Base-by-base conservation (phyloP, 53 echinoderm and acorn worm species). In the Crossaster papposus region DNA sequence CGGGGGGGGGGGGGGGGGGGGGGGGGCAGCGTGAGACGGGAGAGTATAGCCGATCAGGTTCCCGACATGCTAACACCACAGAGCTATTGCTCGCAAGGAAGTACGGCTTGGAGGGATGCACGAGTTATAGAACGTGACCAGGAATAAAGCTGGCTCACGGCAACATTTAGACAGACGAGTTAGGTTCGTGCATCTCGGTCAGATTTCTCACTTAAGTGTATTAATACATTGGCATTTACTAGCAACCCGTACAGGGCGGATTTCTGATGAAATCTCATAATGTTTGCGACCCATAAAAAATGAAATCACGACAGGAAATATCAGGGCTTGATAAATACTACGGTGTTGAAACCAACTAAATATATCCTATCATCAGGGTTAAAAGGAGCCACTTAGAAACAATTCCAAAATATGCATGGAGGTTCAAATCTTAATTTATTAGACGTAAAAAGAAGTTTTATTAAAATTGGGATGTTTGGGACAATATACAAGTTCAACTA, bases 31-130 rank as follows among this genome's bases (percentile, higher is more conserved):
- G 75, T 14, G 14, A 32, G 33, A 68, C 75, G 13, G 0, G 37
- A 36, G 64, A 23, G 18, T 37, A 83, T 38, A 83, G 22, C 14
- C 14, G n/a, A 22, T 55, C 15, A 29, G 70, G 83, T 37, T 70
- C 70, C 65, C 13, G 24, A 34, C 68, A 68, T 26, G 68, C 70
- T 33, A 65, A 83, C 44, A 44, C 44, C 44, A 44, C 9, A 0
- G 44, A 44, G 44, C 44, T 44, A 44, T 83, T 26, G 68, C 70
- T 33, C 38, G 70, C 83, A 83, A 68, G 83, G 83, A 83, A 83
- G 70, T 83, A 65, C 83, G 83, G 83, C 83, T 83, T 83, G 52
- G n/a, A 30, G 54, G 30, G 9, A 31, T 54, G 85, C 85, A 85
- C 85, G 85, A 68, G 54, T 26, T 72, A 4, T 20, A 18, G 33